Base-by-base conservation (phyloP, 2,113 vertebrate species). In the Paramormyrops kingsleyae region DNA sequence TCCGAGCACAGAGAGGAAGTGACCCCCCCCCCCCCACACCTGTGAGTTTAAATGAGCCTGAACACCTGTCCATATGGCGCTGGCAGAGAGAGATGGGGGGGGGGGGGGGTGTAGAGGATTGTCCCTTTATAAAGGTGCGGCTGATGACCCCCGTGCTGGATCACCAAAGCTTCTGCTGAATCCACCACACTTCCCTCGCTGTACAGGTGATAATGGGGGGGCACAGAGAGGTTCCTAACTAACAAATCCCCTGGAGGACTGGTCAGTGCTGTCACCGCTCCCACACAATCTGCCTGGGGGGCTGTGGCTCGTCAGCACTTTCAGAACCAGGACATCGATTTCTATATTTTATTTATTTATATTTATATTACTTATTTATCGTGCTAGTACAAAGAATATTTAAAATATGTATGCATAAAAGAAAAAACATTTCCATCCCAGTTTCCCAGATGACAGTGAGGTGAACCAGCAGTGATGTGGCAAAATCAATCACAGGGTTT, bases 11-110 rank as follows among this genome's bases (percentile, higher is more conserved):
- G 92, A 92, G 90, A 89, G 91, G 87, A 27, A 93, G 91, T 93
- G 92, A 94, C 94, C 94, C 92, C 92, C 94, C 92, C 24, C 59
- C 3, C 2, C n/a, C 59, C 3, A 0, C n/a, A 94, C 94, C 93
- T 92, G 93, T 94, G 94, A 94, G 94, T 95, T 94, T 94, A 95
- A 95, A 95, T 91, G 90, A 94, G 93, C 92, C 92, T 92, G 93
- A 94, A 93, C 90, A 92, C 94, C 93, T 90, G 91, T 92, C 95
- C 95, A 96, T 95, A 94, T 95, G 95, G 95, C 92, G 83, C 89
- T 44, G 91, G 80, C 83, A 90, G 90, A 92, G 91, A 92, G 90
- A 8, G 42, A 66, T 77, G 84, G 91, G 80, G 46, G 46, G 91
- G 70, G 47, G 47, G 66, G 88, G 89, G 91, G 92, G 92, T 91